These are phyloP conservation scores for Neopipo cinnamomea DNA, from an alignment of 2,113 vertebrate species.

Conservation along the genomic window DNA sequence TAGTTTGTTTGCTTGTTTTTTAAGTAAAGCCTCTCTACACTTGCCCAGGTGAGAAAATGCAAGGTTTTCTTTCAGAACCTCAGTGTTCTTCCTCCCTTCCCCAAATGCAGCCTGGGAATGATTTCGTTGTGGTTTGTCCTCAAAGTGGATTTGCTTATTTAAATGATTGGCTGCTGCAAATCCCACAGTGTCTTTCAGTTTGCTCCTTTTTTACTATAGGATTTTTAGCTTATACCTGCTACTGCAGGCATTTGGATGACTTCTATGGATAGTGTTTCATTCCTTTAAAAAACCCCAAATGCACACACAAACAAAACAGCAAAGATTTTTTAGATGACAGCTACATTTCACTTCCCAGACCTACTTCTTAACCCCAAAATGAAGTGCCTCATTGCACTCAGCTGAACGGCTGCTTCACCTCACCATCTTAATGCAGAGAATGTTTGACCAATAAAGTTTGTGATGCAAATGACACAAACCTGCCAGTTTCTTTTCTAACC, in stretches of 20 bases:
- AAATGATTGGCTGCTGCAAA: background rate
- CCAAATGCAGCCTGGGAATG: background rate
- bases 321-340: background rate
- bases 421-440: background rate
- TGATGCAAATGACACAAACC: background rate
- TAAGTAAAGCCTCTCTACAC: background rate
- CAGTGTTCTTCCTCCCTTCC: background rate
- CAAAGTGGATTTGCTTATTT: background rate
- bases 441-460: background rate
- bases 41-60: background rate
- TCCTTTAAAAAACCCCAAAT: background rate
- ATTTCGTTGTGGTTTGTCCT: background rate
- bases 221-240: background rate
- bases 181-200: background rate
- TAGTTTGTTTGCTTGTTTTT: background rate
- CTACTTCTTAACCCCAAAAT: background rate
- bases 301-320: background rate
- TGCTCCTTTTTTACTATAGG: background rate
- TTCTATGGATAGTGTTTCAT: background rate
- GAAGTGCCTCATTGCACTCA: background rate
- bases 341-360: background rate
- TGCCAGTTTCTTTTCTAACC: background rate
- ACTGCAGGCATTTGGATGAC: rapidly evolving
- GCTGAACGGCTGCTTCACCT: background rate
- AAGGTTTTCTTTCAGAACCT: background rate